Evolutionary conservation across 2,888 invertebrate species (phyloP).

Genomic region (Tupiocoris notatus): DNA sequence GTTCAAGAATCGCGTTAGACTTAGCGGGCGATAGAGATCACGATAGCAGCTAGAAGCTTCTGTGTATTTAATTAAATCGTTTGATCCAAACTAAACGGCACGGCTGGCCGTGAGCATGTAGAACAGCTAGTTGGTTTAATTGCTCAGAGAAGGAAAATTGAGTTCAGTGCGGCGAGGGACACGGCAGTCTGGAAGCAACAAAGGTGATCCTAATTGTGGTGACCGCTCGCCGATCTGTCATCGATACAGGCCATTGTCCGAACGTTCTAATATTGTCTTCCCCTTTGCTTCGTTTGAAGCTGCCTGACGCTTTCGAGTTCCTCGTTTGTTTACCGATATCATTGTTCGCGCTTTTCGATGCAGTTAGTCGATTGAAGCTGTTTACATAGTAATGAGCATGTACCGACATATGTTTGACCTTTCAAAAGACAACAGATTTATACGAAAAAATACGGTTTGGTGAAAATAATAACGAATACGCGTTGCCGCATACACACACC

Average conservation of each 20-base stretch:
- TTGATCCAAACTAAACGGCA: conserved; percentile 28
- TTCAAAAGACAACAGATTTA: no score
- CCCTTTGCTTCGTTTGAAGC: not conserved
- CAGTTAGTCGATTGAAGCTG: not conserved
- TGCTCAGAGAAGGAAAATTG: not conserved
- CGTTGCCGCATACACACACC: no score
- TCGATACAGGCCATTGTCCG: conserved; percentile 4
- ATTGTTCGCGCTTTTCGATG: not conserved
- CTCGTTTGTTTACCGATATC: not conserved
- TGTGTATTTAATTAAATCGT: conserved; percentile 29
- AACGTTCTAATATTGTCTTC: not conserved
- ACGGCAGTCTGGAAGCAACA: conserved; percentile 4
- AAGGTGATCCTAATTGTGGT: conserved; percentile 30
- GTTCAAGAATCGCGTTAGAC: no score
- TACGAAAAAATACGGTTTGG: no score
- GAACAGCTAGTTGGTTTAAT: conserved; percentile 30
- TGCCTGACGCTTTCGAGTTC: not conserved
- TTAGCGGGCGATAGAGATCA: no score
- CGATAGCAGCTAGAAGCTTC: no score
- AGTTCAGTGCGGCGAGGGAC: not conserved
- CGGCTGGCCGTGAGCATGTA: no score
- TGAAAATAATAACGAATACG: no score
- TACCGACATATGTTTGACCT: not conserved
- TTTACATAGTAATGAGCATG: not conserved
- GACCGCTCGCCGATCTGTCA: conserved; percentile 30